These are phyloP conservation scores for Simalia tracyae DNA, from an alignment of 2,797 vertebrate species.

Conservation along the genomic window DNA sequence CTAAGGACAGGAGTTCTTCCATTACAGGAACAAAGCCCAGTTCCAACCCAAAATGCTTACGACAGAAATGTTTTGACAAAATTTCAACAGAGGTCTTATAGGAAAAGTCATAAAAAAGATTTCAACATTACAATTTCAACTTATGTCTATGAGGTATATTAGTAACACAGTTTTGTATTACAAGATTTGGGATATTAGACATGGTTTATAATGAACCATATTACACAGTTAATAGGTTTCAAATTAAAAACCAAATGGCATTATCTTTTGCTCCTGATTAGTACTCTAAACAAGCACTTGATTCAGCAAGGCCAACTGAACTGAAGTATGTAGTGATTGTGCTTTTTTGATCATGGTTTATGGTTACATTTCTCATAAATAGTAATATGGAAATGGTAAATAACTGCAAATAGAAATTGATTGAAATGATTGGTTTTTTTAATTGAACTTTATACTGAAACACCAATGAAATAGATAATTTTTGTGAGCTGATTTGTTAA, in stretches of 20 bases:
- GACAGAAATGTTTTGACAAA: neutral
- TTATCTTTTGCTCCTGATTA: neutral
- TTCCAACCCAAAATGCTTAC: neutral
- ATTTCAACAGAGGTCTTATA: rapidly evolving
- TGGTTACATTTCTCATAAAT: conserved; percentile 7
- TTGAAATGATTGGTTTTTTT: neutral
- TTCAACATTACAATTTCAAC: neutral
- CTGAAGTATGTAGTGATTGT: neutral
- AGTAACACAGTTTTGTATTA: neutral
- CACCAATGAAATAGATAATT: too few relatives aligned
- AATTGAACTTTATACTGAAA: neutral
- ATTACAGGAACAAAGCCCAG: neutral
- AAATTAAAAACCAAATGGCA: neutral
- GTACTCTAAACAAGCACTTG: neutral
- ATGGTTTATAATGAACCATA: neutral
- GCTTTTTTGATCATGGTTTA: neutral
- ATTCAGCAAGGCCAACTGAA: neutral
- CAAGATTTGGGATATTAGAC: rapidly evolving
- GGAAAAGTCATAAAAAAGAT: neutral
- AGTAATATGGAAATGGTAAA: conserved; percentile 1
- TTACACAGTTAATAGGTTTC: neutral
- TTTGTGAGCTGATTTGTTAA: too few relatives aligned
- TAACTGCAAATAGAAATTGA: neutral
- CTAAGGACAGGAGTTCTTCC: neutral
- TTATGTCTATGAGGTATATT: neutral